Conservation (phyloP, 2,888 invertebrate species). For the Chaetogeoica ovagalla region DNA sequence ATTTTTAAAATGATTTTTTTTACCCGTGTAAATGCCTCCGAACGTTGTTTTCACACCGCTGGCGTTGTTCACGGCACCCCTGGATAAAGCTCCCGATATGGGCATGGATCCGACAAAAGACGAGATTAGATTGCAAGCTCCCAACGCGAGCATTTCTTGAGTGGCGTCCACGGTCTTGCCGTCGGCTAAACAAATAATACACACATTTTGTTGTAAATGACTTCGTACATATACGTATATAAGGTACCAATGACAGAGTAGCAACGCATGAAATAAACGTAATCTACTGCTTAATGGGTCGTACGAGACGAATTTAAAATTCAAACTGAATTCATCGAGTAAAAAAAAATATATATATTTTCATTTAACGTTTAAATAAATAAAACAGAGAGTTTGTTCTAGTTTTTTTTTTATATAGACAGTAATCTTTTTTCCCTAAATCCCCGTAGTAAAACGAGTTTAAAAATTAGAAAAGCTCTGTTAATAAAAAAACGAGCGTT, state of each 20-base stretch:
- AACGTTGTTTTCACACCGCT: slow-evolving; percentile 72
- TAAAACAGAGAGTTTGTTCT: too few species aligned
- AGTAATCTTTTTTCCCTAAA: too few species aligned
- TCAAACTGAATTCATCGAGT: too few species aligned
- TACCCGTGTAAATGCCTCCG: slow-evolving; percentile 69
- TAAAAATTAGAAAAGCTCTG: too few species aligned
- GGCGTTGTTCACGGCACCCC: slow-evolving; percentile 73
- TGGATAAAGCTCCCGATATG: slow-evolving; percentile 66
- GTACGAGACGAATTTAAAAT: too few species aligned
- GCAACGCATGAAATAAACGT: neutral
- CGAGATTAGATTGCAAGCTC: slow-evolving; percentile 68
- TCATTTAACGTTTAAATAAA: too few species aligned
- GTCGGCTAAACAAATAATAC: slow-evolving; percentile 60
- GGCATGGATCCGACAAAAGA: slow-evolving; percentile 73
- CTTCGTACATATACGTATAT: too few species aligned
- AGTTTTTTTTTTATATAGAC: too few species aligned
- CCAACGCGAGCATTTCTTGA: slow-evolving; percentile 72
- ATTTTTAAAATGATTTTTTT: slow-evolving; percentile 14
- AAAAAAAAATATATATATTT: too few species aligned
- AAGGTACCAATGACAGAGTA: neutral
- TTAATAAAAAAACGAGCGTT: too few species aligned
- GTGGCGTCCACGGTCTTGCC: slow-evolving; percentile 69
- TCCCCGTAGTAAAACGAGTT: too few species aligned
- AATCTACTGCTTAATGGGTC: too few species aligned
- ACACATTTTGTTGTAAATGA: neutral